These are phyloP conservation scores for Clitarchus hookeri DNA, from an alignment of 2,888 invertebrate species.

Conservation along the genomic window DNA sequence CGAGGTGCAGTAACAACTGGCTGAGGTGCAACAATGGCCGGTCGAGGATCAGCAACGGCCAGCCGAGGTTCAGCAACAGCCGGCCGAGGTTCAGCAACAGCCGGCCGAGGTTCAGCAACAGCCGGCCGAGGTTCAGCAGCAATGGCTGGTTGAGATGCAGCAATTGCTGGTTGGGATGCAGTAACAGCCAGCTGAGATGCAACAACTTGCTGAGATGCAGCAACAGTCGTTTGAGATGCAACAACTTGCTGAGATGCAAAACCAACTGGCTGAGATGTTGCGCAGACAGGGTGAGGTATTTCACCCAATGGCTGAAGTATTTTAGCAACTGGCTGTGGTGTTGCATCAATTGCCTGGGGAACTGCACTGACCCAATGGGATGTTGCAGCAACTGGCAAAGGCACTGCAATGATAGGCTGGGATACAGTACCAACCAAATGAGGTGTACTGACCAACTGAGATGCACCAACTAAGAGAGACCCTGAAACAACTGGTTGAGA, in stretches of 20 bases:
- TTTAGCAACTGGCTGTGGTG: neutral
- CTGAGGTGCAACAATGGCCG: neutral
- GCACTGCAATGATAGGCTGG: neutral
- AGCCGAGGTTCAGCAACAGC: neutral
- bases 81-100: neutral
- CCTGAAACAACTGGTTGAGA: constrained; percentile 1
- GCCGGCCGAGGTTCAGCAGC: neutral
- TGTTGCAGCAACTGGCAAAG: neutral
- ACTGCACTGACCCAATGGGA: neutral
- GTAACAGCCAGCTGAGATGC: neutral
- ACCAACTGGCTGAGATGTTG: neutral
- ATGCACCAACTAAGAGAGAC: neutral
- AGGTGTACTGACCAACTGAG: neutral
- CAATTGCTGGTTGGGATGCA: neutral
- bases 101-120: neutral
- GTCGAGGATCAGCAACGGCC: neutral
- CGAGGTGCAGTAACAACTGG: neutral
- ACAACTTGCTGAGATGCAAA: too few species aligned
- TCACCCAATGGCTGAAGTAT: neutral
- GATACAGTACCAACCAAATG: neutral
- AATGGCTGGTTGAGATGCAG: neutral
- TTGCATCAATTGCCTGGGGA: neutral
- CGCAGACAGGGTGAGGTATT: neutral
- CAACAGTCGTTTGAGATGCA: neutral
- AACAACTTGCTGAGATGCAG: neutral